A percentile compares a stretch with the other conserved stretches of the same genome.
Evolutionary conservation across 2,888 invertebrate genomes (phyloP).

Genomic region (Julus scanicus): DNA sequence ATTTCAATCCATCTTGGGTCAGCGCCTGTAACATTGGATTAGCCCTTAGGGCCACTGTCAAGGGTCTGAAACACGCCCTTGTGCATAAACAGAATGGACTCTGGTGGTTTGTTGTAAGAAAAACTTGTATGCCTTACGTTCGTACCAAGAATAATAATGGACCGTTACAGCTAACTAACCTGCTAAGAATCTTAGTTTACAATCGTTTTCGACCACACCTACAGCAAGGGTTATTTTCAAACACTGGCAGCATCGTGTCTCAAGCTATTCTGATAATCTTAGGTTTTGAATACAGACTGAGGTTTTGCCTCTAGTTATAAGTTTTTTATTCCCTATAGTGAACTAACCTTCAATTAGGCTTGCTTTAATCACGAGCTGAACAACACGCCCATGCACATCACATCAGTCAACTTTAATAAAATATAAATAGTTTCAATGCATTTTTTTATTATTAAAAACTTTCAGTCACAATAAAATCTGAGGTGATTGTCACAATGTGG

Average conservation of each 20-base stretch:
- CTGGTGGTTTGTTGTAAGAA: background rate
- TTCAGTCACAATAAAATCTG: too few species aligned
- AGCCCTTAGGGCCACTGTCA: conserved; percentile 14
- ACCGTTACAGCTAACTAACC: background rate
- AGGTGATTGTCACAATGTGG: background rate
- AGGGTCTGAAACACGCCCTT: background rate
- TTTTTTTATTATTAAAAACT: too few species aligned
- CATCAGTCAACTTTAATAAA: background rate
- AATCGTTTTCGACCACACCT: conserved; percentile 12
- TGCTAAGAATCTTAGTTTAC: background rate
- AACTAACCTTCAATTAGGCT: background rate
- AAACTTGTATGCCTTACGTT: background rate
- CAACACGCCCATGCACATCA: background rate
- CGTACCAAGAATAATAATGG: background rate
- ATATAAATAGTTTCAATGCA: background rate
- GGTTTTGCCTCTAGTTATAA: background rate
- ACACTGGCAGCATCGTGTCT: background rate
- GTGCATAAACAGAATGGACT: background rate
- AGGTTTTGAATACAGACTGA: conserved; percentile 2
- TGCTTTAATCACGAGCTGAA: background rate
- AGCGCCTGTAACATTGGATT: background rate
- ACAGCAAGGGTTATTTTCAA: background rate
- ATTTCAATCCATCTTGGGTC: conserved; percentile 25
- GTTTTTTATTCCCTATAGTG: background rate
- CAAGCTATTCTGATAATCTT: background rate